Base-by-base conservation (phyloP, 2,113 vertebrate genomes). In the Melanostigma gelatinosum region DNA sequence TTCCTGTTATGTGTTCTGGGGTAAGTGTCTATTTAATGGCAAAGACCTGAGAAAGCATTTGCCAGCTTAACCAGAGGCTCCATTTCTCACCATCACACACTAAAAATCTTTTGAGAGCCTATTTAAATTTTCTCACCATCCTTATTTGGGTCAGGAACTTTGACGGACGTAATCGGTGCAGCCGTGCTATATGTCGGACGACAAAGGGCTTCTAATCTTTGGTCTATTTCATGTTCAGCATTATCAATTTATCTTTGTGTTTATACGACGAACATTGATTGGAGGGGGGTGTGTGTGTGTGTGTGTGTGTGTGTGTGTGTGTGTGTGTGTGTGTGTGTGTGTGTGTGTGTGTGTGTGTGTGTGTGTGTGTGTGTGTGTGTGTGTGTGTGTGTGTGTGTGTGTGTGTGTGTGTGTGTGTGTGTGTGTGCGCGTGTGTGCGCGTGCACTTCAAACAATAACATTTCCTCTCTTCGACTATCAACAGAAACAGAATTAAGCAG, bases 201-300 rank as follows among this genome's bases (percentile, higher is more conserved):
- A 85, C 84, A 86, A 85, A 85, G 84, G 54, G 55, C 83, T 29
- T 57, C 71, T 77, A 73, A 87, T 89, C 81, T 76, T 52, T 50
- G 48, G 38, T 73, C 75, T 75, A 34, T 72, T 76, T 82, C 57
- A 32, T 82, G 76, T 87, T 80, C 62, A 75, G 82, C 67, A 71
- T 86, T 80, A 90, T 90, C 82, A 85, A 44, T 77, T 75, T 73
- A 88, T 86, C 83, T 75, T 71, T 85, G 74, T 85, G 82, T 85
- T 86, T 73, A 83, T 84, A 73, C 84, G 84, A 74, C 62, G 77
- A 79, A 77, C 86, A 80, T 89, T 89, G 83, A 91, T 91, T 84
- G 78, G 84, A 24, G 24, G 69, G 63, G 61, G 29, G 57, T 77
- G 76, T 75, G 60, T 62, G 38, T 65, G 86, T 24, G 69, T 66